These are phyloP conservation scores for Natrix natrix DNA, from an alignment of 2,797 vertebrate genomes.

Conservation along the genomic window DNA sequence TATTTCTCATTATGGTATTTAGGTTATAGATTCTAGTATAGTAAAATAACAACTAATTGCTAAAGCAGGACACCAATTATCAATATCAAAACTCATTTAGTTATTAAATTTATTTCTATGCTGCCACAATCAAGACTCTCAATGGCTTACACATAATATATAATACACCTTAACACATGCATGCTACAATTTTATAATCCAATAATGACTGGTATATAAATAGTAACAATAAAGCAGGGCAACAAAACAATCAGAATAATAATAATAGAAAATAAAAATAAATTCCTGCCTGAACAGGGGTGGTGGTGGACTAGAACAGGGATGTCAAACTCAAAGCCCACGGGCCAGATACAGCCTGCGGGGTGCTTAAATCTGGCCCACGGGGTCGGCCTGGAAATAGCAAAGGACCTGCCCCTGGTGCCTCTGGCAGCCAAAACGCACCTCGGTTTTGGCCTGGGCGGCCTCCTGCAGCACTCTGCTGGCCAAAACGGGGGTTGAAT, in stretches of 20 bases:
- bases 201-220: not conserved
- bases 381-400: too few species aligned
- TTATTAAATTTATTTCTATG: not conserved
- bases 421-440: too few species aligned
- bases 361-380: too few species aligned
- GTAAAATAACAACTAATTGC: not conserved
- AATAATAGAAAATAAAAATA: not conserved
- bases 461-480: too few species aligned
- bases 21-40: not conserved
- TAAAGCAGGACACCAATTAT: not conserved
- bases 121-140: not conserved
- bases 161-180: not conserved
- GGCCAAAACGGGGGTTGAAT: not conserved
- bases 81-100: not conserved
- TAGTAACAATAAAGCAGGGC: not conserved
- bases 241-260: not conserved
- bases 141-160: not conserved
- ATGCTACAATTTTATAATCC: not conserved
- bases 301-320: not conserved
- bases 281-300: not conserved
- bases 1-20: not conserved
- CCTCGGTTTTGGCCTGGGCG: too few species aligned
- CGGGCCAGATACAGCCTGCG: too few species aligned
- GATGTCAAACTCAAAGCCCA: too few species aligned
- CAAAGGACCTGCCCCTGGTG: accelerated